phyloP scores from a whole-genome alignment of 2,888 invertebrate genomes.

The Heteromurus nitidus region DNA sequence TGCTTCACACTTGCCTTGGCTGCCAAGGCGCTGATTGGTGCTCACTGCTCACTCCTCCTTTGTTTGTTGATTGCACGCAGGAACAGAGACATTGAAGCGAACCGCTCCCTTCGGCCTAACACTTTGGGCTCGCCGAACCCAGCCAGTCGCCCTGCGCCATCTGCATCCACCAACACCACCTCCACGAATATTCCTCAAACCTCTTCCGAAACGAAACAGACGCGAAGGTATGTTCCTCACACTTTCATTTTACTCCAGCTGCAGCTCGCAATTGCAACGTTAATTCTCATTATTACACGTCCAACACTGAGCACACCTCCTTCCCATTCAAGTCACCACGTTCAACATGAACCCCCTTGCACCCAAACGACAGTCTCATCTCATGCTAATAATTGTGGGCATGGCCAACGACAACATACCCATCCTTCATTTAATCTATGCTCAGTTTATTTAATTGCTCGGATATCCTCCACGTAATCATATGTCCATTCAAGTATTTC shows the following conservation, averaged over 20 bases:
- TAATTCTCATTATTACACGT: not conserved
- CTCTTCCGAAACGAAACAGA: slow-evolving; percentile 58
- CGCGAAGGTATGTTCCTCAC: slow-evolving; percentile 48
- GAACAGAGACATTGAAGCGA: slow-evolving; percentile 44
- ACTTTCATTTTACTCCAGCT: not conserved
- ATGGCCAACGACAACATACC: not conserved
- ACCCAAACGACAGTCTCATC: too few species aligned
- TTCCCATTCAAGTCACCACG: too few species aligned
- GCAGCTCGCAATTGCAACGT: too few species aligned
- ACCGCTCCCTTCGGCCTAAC: slow-evolving; percentile 46
- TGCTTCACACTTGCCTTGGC: not conserved
- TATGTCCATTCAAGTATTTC: too few species aligned
- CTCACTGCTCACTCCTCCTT: not conserved
- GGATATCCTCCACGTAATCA: too few species aligned
- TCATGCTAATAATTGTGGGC: not conserved
- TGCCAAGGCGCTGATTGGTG: not conserved
- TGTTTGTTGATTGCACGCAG: slow-evolving; percentile 30
- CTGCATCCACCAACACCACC: slow-evolving; percentile 29
- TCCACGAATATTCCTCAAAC: slow-evolving; percentile 51
- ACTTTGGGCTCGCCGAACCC: slow-evolving; percentile 57
- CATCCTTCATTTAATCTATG: not conserved
- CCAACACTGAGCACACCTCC: too few species aligned
- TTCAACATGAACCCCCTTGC: too few species aligned
- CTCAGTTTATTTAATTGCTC: too few species aligned
- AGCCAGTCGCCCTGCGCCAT: slow-evolving; percentile 57